Base-by-base conservation (phyloP, 1,140 invertebrate genomes). In the Cepaea nemoralis region DNA sequence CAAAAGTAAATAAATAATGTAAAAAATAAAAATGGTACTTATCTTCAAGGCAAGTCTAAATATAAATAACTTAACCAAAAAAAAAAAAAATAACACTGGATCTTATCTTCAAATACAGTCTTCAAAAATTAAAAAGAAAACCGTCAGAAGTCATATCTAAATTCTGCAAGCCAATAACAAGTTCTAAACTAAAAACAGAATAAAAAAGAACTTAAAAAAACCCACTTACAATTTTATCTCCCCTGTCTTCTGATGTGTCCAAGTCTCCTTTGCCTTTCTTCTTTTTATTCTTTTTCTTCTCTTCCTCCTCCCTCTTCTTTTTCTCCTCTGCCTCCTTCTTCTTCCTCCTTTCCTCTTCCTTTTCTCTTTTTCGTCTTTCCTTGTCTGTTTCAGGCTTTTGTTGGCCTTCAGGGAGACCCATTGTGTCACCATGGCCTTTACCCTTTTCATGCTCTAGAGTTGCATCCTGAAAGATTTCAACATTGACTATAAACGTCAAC, bases 281-380 rank as follows among this genome's bases (percentile, higher is more conserved):
- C 31, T 80, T 80, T 70, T 80, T 83, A 33, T 80, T 73, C 40
- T 80, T 73, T 27, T 31, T 63, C 16, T 63, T 63, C 16, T 63
- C 59, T 31, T 63, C 59, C n/a, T 63, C 59, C 59, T 63, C 59
- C 22, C 27, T 27, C 37, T 83, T 80, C 63, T 83, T 83, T 19
- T 55, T 33, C 27, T 78, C 45, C 69, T 83, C 76, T 40, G 76
- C 76, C 55, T 83, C 82, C 45, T 83, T 80, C 73, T 83, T 83
- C 22, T 73, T 31, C 27, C 66, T 39, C 63, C 78, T 83, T 3
- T 83, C 82, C 63, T 83, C 82, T 31, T 83, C 82, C 77, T 83
- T 83, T 63, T 83, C 82, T 55, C 82, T 71, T 33, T 80, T 83
- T 69, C 78, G 80, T 27, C 77, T 70, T 27, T 83, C 82, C 59